These are phyloP conservation scores for Gavia stellata DNA, from an alignment of 2,113 vertebrate species.

Conservation along the genomic window DNA sequence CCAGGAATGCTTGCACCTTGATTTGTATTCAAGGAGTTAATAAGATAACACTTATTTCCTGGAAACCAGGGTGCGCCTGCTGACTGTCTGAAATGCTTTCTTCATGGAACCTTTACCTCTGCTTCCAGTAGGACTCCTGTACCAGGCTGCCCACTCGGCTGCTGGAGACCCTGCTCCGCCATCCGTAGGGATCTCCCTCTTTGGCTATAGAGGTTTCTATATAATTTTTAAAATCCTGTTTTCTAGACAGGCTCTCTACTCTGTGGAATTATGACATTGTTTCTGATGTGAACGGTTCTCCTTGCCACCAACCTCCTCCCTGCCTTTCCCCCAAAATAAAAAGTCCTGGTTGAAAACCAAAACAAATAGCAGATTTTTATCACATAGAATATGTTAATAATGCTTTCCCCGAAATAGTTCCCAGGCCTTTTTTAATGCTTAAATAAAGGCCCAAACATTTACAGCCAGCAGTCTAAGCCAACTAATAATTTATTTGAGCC, in stretches of 20 bases:
- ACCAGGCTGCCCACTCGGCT: rapidly evolving
- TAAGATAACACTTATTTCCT: neutral
- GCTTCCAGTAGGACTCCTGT: neutral
- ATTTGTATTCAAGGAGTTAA: neutral
- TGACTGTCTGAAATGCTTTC: neutral
- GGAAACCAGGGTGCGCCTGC: neutral
- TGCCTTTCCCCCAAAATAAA: neutral
- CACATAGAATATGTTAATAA: slow-evolving; percentile 54
- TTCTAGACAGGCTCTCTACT: neutral
- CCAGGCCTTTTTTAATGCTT: slow-evolving; percentile 50
- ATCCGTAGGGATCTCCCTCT: neutral
- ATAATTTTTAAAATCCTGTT: neutral
- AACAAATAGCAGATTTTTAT: slow-evolving; percentile 60
- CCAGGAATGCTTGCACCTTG: neutral
- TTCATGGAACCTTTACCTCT: neutral
- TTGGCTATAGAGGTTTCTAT: neutral
- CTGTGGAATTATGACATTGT: neutral
- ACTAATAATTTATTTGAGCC: slow-evolving; percentile 57
- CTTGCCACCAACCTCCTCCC: neutral
- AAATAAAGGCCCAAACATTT: slow-evolving; percentile 59
- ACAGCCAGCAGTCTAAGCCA: slow-evolving; percentile 51
- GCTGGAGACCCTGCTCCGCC: neutral
- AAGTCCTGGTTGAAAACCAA: slow-evolving; percentile 50
- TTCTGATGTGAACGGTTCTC: neutral
- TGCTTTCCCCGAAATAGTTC: slow-evolving; percentile 55